Base-by-base conservation (phyloP, 2,797 vertebrate genomes). In the Brachymystax lenok region DNA sequence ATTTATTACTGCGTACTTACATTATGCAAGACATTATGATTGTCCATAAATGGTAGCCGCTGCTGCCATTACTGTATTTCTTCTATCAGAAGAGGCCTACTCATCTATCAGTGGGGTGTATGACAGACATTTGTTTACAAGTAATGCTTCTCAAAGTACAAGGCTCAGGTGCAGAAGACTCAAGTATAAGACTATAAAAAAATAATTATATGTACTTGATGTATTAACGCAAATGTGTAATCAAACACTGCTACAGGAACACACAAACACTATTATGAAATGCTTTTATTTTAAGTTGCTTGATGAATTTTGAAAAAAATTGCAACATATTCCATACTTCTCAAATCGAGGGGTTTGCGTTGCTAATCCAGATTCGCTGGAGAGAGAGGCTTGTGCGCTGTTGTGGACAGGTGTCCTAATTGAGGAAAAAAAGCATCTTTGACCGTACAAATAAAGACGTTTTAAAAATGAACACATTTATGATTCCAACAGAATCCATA, bases 301-400 rank as follows among this genome's bases (percentile, higher is more conserved):
- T 92, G 90, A 93, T 93, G 92, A 91, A 88, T 88, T 90, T 93
- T 1, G 10, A 91, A 83, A 90, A 93, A 93, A 91, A 93, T 91
- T 89, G 88, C 91, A 93, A 93, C 90, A 89, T 90, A 88, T 88
- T 92, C 83, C 90, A 93, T 90, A 90, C 84, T 90, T 91, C 87
- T 92, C 90, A 90, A 91, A 90, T 87, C 87, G 90, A 91, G 80
- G 83, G 82, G 90, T 85, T 87, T 92, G 84, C 86, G 87, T 88
- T 89, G 84, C 88, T 91, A 86, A 90, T 93, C 91, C 92, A 93
- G 89, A 92, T 92, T 82, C 81, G 88, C 89, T 77, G 90, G 90
- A 89, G 90, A 89, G 91, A 88, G 88, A 87, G 88, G 74, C 69
- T 90, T 93, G 89, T 92, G 91, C 88, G 86, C 88, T 78, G 86